A percentile compares a stretch with the other conserved stretches of the same genome.
Conservation (phyloP, 2,113 vertebrate genomes). For the Ancistrus triradiatus region DNA sequence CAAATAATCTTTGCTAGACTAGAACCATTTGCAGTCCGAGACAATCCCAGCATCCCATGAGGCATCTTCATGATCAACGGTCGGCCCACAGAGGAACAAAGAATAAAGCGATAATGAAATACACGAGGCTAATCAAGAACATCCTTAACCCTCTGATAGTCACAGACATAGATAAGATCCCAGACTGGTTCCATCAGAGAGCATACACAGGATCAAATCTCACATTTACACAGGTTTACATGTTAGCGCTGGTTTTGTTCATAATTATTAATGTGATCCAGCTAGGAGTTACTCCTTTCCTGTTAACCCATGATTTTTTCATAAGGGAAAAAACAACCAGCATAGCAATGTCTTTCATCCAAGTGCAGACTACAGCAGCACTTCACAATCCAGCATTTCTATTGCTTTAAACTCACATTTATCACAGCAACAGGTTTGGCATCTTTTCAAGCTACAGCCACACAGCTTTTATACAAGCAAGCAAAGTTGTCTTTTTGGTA, state of each 20-base stretch:
- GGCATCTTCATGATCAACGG: not conserved
- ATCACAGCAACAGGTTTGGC: slow-evolving; percentile 59
- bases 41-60: not conserved
- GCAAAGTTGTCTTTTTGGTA: slow-evolving; percentile 61
- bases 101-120: slow-evolving; percentile 28
- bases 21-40: slow-evolving; percentile 26
- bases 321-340: slow-evolving; percentile 22
- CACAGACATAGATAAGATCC: slow-evolving; percentile 10
- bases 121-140: no score
- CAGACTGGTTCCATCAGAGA: slow-evolving; percentile 42
- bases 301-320: no score
- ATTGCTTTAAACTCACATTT: slow-evolving; percentile 69
- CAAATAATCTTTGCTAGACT: slow-evolving; percentile 31
- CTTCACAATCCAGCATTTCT: slow-evolving; percentile 57
- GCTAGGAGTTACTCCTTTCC: no score
- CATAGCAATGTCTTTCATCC: slow-evolving; percentile 41
- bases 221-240: slow-evolving; percentile 24
- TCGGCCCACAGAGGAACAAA: slow-evolving; percentile 25
- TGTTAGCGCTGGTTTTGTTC: slow-evolving; percentile 23
- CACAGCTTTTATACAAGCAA: slow-evolving; percentile 67
- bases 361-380: slow-evolving; percentile 45
- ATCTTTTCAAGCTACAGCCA: slow-evolving; percentile 54
- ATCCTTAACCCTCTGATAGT: slow-evolving; percentile 33
- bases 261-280: slow-evolving; percentile 30
- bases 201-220: slow-evolving; percentile 50